Evolutionary conservation across 2,888 invertebrate genomes (phyloP).

Genomic region (Apantesis nais): DNA sequence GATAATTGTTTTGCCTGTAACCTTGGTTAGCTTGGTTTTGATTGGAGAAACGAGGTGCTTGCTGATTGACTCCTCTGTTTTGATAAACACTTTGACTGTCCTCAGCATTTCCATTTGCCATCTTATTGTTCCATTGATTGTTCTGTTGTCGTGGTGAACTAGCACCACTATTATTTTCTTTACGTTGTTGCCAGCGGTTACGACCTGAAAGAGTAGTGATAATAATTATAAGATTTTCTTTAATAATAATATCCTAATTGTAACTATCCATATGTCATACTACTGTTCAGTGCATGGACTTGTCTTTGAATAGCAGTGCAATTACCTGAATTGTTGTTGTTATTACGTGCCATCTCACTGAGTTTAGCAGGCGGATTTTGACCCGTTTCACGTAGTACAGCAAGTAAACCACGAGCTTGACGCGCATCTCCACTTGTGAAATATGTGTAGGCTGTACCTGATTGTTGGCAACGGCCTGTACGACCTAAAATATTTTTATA

Average conservation of each 20-base stretch:
- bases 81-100: slow-evolving; percentile 70
- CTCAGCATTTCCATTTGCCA: slow-evolving; percentile 69
- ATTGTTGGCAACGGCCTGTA: slow-evolving; percentile 96
- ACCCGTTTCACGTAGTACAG: slow-evolving; percentile 96
- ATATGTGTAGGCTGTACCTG: slow-evolving; percentile 98
- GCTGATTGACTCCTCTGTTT: slow-evolving; percentile 68
- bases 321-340: slow-evolving; percentile 78
- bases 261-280: too few species aligned
- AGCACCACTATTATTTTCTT: slow-evolving; percentile 82
- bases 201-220: slow-evolving; percentile 63
- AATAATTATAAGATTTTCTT: not conserved
- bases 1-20: slow-evolving; percentile 80
- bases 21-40: slow-evolving; percentile 74
- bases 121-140: slow-evolving; percentile 83
- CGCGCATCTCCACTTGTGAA: slow-evolving; percentile 96
- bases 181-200: slow-evolving; percentile 87
- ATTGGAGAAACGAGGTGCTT: slow-evolving; percentile 83
- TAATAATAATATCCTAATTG: not conserved
- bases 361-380: slow-evolving; percentile 93
- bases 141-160: slow-evolving; percentile 82
- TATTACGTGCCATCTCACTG: slow-evolving; percentile 89
- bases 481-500: slow-evolving; percentile 82
- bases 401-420: slow-evolving; percentile 96
- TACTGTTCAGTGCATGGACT: too few species aligned
- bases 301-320: too few species aligned